Base-by-base conservation (phyloP, 2,797 vertebrate species). In the Phataginus tetradactyla region DNA sequence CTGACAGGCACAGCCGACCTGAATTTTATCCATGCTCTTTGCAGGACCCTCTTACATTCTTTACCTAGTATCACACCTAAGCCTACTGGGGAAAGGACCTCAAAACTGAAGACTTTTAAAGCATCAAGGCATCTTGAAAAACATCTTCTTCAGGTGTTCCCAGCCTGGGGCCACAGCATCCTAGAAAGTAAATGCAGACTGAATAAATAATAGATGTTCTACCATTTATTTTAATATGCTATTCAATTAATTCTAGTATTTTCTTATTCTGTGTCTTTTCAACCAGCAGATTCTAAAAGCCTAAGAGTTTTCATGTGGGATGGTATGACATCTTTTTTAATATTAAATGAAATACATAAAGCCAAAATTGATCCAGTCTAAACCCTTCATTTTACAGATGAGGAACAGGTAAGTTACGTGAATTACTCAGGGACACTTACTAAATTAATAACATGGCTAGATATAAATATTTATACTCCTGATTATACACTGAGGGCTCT, bases 291-390 rank as follows among this genome's bases (percentile, higher is more conserved):
- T 71, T 88, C 15, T 64, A 75, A 90, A 91, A 51, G 45, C 9
- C 25, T 5, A 87, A 11, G 7, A 75, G 75, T 86, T 42, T 55
- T 51, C n/a, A 23, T 55, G 3, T n/a, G 63, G 9, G 10, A 77
- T 14, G 39, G 4, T 2, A n/a, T 25, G 55, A 42, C n/a, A 81
- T 69, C 32, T 84, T 95, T 45, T 80, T 81, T 74, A 75, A 79
- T n/a, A 91, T 84, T 66, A 89, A 93, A 79, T 79, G 29, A 90
- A 53, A 34, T 80, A 53, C 92, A 96, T 39, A 55, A 87, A 87
- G 53, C 21, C 86, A 78, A 95, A 91, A 61, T 29, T 53, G 39
- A 61, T 81, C 23, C 15, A 42, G 18, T 25, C 15, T 11, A 77
- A 34, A 66, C 39, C n/a, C 74, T 93, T 95, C 32, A n/a, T n/a